Percentiles rank a stretch among this genome's conserved stretches.
phyloP scores from a whole-genome alignment of 2,797 vertebrate species.

The Hippoglossus hippoglossus region DNA sequence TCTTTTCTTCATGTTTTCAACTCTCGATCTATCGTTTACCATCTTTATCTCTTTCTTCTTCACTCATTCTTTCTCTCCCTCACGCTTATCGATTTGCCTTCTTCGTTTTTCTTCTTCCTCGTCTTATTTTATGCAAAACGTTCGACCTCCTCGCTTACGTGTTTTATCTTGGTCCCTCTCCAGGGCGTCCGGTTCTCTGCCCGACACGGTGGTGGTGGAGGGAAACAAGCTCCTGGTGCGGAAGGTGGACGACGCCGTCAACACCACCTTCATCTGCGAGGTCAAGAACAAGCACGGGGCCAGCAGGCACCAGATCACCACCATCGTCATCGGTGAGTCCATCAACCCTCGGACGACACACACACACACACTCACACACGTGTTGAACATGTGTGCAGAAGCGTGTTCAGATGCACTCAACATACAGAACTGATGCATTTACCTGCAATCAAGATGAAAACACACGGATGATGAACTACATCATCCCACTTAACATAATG shows the following conservation, averaged over 20 bases:
- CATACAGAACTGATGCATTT: neutral
- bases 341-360: neutral
- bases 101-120: slow-evolving; percentile 17
- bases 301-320: slow-evolving; percentile 80
- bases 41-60: slow-evolving; percentile 1
- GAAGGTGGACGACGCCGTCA: slow-evolving; percentile 87
- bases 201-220: slow-evolving; percentile 77
- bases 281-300: slow-evolving; percentile 86
- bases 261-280: slow-evolving; percentile 91
- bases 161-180: neutral
- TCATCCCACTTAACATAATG: no score
- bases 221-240: slow-evolving; percentile 81
- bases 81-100: slow-evolving; percentile 6
- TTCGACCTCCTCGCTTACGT: neutral
- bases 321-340: slow-evolving; percentile 87
- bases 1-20: neutral
- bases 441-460: no score
- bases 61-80: neutral
- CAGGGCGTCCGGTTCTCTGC: slow-evolving; percentile 83
- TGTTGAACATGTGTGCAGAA: no score
- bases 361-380: slow-evolving; percentile 3
- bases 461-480: no score
- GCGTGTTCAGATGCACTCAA: neutral
- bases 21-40: neutral
- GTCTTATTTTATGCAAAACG: no score